These are phyloP conservation scores for Eilema sororculum DNA, from an alignment of 2,888 invertebrate genomes.

Conservation along the genomic window DNA sequence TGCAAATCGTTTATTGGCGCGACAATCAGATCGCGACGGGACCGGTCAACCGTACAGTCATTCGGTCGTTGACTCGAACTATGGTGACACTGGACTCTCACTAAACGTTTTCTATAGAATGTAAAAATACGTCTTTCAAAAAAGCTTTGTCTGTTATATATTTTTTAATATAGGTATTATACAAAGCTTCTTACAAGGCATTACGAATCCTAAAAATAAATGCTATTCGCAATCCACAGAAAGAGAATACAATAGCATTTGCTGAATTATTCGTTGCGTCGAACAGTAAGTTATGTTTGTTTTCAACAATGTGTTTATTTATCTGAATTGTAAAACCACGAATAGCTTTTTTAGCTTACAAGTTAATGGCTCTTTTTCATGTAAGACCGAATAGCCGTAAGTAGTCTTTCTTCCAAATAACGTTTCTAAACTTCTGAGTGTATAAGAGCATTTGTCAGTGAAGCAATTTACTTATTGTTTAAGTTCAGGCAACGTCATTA, in stretches of 20 bases:
- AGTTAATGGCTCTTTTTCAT: neutral
- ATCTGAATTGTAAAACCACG: neutral
- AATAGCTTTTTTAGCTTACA: neutral
- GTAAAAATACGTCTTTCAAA: slow-evolving; percentile 20
- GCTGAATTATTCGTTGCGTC: neutral
- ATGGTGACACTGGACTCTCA: slow-evolving; percentile 62
- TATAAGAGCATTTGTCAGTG: neutral
- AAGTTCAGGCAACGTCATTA: neutral
- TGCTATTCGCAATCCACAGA: slow-evolving; percentile 46
- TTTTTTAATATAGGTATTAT: neutral
- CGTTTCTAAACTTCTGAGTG: neutral
- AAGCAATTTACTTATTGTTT: neutral
- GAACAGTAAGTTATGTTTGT: neutral
- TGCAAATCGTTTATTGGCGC: slow-evolving; percentile 83
- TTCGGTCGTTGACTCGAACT: slow-evolving; percentile 75
- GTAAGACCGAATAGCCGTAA: neutral
- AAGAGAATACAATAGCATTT: neutral
- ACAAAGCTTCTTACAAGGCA: neutral
- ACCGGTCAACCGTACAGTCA: slow-evolving; percentile 77
- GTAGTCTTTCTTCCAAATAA: neutral
- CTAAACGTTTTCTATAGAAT: slow-evolving; percentile 33
- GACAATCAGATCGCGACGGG: slow-evolving; percentile 84
- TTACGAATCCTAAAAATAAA: neutral
- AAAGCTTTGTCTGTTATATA: neutral
- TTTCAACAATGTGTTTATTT: neutral